Base-by-base conservation (phyloP, 2,888 invertebrate genomes). In the Tupiocoris notatus region DNA sequence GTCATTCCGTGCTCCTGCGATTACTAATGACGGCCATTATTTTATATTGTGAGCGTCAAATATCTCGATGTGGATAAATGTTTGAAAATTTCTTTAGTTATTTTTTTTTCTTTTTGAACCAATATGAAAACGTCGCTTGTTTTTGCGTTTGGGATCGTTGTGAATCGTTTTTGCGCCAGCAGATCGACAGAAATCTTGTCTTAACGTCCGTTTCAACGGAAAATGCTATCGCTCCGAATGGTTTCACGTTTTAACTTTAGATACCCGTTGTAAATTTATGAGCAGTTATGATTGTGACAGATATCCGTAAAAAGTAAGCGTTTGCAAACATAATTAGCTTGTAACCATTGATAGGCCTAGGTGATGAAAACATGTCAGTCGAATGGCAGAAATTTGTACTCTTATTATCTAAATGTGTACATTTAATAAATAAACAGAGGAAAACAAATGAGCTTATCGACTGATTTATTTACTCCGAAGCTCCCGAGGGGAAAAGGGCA, bases 361-460 rank as follows among this genome's bases (percentile, higher is more conserved):
- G 25, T 70, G 23, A 70, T 7, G 39, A 39, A 39, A 39, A 39
- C 23, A 63, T 54, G 73, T 73, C 73, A 39, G 63, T 73, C 73
- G 39, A 63, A 54, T 61, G 73, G 39, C 63, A 63, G 61, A 75
- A 75, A 78, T 78, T 78, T 78, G 78, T 78, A 78, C 76, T 76
- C 76, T 76, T 65, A 66, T 78, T 73, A 78, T 73, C 78, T 78
- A 71, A 78, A 78, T 78, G 78, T 77, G 77, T 78, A 78, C 71
- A 78, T 78, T 78, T 78, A 76, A 73, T 76, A 76, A 76, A 78
- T 76, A 76, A 76, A 78, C 71, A 76, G 76, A 66, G 12, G 12
- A 64, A 76, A 74, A 76, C n/a, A n/a, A n/a, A n/a, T n/a, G n/a
- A n/a, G n/a, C n/a, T n/a, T n/a, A n/a, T n/a, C n/a, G n/a, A n/a